Evolutionary conservation across 2,797 vertebrate genomes (phyloP).

Genomic region (Rhyacichthys aspro): DNA sequence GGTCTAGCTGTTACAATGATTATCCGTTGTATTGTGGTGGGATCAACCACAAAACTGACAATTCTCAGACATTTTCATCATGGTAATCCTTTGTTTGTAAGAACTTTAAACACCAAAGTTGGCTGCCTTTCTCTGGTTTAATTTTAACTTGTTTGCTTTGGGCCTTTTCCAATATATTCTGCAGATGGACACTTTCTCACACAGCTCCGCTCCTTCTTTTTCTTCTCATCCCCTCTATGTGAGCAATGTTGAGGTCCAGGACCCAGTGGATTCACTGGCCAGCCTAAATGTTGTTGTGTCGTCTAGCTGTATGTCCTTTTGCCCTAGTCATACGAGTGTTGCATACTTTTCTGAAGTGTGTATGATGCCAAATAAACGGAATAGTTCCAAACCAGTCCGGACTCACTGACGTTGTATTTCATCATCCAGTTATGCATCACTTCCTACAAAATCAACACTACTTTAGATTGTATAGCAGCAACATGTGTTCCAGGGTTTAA

Average conservation of each 20-base stretch:
- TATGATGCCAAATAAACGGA: constrained; percentile 23
- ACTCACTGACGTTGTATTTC: constrained; percentile 31
- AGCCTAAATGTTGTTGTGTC: constrained; percentile 38
- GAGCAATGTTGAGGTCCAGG: constrained; percentile 27
- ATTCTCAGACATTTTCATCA: constrained; percentile 67
- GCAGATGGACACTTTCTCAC: constrained; percentile 78
- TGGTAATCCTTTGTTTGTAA: constrained; percentile 70
- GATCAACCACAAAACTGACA: constrained; percentile 61
- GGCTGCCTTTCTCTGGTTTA: constrained; percentile 74
- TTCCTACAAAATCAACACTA: constrained; percentile 25
- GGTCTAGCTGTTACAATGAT: constrained; percentile 39
- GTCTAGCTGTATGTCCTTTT: constrained; percentile 34
- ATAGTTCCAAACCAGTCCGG: constrained; percentile 9
- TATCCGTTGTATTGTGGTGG: constrained; percentile 49
- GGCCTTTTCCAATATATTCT: constrained; percentile 67
- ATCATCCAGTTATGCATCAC: constrained; percentile 13
- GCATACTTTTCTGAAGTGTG: background rate
- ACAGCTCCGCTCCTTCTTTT: constrained; percentile 55
- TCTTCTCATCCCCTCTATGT: constrained; percentile 35
- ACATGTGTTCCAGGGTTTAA: constrained; percentile 28
- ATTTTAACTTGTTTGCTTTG: constrained; percentile 84
- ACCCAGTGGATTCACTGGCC: constrained; percentile 17
- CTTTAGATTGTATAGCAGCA: constrained; percentile 11
- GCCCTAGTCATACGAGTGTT: constrained; percentile 15
- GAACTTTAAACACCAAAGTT: constrained; percentile 68